Conservation (phyloP, 2,888 invertebrate genomes). For the Himalopsyche japonica region DNA sequence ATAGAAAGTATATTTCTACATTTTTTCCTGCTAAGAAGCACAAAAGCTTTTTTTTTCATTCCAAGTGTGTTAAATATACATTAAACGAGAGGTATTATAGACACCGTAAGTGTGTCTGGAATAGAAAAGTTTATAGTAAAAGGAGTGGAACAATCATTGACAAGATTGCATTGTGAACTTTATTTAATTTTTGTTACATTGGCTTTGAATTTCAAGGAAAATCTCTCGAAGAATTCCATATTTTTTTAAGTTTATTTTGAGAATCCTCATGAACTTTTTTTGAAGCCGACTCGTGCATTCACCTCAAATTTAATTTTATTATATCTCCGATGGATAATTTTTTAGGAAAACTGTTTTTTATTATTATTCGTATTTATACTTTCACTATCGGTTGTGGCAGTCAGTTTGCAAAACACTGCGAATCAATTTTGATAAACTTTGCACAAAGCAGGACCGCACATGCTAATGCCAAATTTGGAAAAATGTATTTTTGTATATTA, state of each 20-base stretch:
- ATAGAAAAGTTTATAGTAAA: neutral
- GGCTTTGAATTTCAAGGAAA: neutral
- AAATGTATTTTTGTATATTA: constrained; percentile 1
- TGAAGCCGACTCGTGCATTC: neutral
- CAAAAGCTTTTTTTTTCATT: neutral
- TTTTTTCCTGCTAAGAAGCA: neutral
- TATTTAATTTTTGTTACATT: neutral
- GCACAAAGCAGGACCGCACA: neutral
- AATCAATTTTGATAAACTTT: neutral
- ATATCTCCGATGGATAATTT: neutral
- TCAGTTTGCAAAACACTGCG: neutral
- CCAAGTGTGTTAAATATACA: neutral
- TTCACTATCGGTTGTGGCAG: neutral
- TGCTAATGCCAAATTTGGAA: neutral
- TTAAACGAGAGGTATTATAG: neutral
- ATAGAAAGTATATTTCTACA: neutral
- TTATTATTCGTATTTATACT: neutral
- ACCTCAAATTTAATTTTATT: neutral
- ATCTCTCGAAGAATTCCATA: neutral
- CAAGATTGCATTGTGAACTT: neutral
- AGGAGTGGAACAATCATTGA: neutral
- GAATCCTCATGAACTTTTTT: neutral
- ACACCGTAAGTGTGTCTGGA: neutral
- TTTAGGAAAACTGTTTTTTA: neutral
- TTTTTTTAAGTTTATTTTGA: neutral